Evolutionary conservation across 2,888 invertebrate species (phyloP), one percentile per base, ranked within the genome.

Genomic region (Himalopsyche japonica): DNA sequence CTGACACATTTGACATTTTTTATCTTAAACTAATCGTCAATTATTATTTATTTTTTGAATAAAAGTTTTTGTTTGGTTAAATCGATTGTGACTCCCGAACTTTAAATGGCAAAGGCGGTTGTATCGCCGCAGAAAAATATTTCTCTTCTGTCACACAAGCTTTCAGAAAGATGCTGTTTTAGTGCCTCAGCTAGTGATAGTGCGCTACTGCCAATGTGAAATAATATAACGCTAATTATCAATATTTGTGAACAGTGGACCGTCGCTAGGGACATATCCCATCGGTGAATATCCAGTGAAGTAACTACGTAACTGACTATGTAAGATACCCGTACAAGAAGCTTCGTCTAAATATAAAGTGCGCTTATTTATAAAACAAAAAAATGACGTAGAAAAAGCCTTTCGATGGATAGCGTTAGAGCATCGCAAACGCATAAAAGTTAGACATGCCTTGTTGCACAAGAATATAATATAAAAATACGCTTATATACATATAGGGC

Each of bases 401-500:
- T 37, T 77, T 77, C 77, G 34, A 15, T 77, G 77, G 77, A 20
- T 77, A 77, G 77, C 7, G 20, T 77, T 30, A 18, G 70, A 70
- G 70, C 70, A 70, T 70, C 27, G 70, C 70, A 70, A 30, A 70
- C 70, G 70, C 70, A 70, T 70, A 34, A 20, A 15, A 37, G n/a
- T 70, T 49, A 49, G 82, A 82, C 84, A 48, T 76, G 82, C 82
- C 70, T 82, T 27, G 80, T 81, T 77, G 82, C 80, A 77, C 79
- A 79, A 37, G 49, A 49, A 81, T 49, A 80, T 80, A 84, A 70
- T 81, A 80, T 64, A 79, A 79, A 85, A 85, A 83, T 85, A 85
- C 85, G 85, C 85, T 85, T 85, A 85, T 85, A 83, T 79, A 85
- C 49, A 57, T 81, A 79, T 85, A 85, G 80, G 78, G 30, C 30